Conservation (phyloP, 2,113 vertebrate genomes). For the Patagioenas fasciata region DNA sequence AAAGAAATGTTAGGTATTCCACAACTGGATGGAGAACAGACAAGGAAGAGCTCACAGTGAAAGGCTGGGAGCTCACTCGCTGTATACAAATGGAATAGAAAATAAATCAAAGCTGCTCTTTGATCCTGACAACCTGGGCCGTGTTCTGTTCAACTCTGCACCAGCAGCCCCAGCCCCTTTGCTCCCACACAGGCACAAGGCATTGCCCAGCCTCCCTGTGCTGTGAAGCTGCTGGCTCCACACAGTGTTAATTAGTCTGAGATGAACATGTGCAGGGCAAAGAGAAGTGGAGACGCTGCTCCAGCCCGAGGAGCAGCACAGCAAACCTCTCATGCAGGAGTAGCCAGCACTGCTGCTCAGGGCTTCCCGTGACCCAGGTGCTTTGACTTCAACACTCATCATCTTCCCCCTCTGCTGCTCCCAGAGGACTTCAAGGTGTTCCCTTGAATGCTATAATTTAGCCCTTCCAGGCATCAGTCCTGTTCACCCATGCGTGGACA, state of each 20-base stretch:
- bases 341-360: neutral
- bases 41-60: neutral
- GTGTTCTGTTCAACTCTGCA: neutral
- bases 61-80: rapidly evolving
- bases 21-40: neutral
- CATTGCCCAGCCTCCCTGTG: neutral
- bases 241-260: neutral
- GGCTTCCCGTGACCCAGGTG: neutral
- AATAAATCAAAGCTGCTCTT: constrained; percentile 8
- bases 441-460: constrained; percentile 25
- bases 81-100: neutral
- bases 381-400: neutral
- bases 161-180: neutral
- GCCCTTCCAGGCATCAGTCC: constrained; percentile 13
- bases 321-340: neutral
- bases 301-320: neutral
- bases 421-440: constrained; percentile 15
- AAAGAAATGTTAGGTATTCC: neutral
- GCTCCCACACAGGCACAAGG: rapidly evolving
- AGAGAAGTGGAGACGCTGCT: neutral
- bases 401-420: neutral
- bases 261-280: neutral
- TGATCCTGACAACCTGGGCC: neutral
- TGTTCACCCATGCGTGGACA: constrained; percentile 17
- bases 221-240: rapidly evolving